These are phyloP conservation scores for Yponomeuta sedellus DNA, from an alignment of 2,888 invertebrate species.

Conservation along the genomic window DNA sequence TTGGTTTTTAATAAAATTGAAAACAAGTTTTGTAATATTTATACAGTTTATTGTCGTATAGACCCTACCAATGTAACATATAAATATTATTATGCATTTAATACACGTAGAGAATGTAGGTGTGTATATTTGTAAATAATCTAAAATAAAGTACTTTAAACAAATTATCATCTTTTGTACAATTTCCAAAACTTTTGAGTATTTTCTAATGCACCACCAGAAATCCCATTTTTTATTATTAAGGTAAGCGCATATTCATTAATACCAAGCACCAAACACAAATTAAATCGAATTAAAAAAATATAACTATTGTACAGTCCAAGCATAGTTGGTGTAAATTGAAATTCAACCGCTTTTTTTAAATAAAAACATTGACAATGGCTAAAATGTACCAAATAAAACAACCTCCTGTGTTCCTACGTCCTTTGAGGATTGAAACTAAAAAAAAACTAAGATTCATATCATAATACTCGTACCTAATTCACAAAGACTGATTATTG, in stretches of 20 bases:
- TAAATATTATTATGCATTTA: not conserved
- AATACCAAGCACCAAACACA: no score
- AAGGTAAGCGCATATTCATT: no score
- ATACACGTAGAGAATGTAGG: not conserved
- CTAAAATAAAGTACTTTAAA: not conserved
- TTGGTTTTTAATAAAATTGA: not conserved
- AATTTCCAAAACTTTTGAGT: not conserved
- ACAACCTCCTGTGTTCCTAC: not conserved
- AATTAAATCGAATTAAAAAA: no score
- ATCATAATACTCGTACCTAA: no score
- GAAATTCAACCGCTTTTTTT: no score
- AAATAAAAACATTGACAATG: not conserved
- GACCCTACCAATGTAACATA: not conserved
- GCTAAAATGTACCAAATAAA: not conserved
- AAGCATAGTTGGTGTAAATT: no score
- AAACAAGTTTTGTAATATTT: not conserved
- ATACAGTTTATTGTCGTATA: not conserved
- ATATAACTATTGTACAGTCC: no score
- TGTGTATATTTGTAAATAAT: not conserved
- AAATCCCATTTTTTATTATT: not conserved
- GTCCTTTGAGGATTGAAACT: no score
- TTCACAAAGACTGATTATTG: no score
- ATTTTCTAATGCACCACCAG: not conserved
- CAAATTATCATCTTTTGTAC: not conserved
- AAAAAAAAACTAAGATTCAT: no score